Evolutionary conservation across 2,113 vertebrate species (phyloP).

Genomic region (Micromys minutus): DNA sequence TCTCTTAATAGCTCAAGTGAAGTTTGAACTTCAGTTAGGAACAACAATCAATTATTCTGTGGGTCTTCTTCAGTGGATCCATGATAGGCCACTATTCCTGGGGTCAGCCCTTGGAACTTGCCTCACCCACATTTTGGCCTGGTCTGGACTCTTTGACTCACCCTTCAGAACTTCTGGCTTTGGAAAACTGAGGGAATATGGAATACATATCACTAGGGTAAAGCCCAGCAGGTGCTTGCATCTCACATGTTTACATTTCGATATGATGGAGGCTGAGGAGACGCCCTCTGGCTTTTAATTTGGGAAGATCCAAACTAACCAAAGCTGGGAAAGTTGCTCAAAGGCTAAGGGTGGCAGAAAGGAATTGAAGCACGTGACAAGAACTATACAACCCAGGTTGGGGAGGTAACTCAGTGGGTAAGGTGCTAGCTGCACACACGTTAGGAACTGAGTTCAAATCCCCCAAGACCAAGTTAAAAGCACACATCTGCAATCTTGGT

Average conservation of each 20-base stretch:
- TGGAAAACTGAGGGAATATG: neutral
- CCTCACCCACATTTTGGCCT: neutral
- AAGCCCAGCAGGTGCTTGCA: neutral
- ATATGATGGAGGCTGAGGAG: neutral
- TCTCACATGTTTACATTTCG: neutral
- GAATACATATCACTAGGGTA: neutral
- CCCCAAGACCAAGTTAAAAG: neutral
- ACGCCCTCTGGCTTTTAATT: no score
- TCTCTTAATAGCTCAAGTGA: neutral
- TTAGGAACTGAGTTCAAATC: neutral
- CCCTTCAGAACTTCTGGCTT: neutral
- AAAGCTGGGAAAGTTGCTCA: neutral
- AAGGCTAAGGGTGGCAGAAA: neutral
- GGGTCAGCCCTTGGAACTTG: neutral
- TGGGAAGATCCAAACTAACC: neutral
- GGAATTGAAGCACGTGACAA: neutral
- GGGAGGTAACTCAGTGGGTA: neutral
- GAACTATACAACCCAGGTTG: neutral
- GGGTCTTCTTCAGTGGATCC: neutral
- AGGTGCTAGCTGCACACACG: neutral
- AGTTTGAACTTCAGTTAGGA: neutral
- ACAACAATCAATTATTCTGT: neutral
- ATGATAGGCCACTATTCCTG: no score
- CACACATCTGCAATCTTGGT: neutral
- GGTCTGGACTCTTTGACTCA: neutral